Conservation (phyloP, 30 jellyfish, hydroid and myxozoan species). For the Hydractinia echinata region DNA sequence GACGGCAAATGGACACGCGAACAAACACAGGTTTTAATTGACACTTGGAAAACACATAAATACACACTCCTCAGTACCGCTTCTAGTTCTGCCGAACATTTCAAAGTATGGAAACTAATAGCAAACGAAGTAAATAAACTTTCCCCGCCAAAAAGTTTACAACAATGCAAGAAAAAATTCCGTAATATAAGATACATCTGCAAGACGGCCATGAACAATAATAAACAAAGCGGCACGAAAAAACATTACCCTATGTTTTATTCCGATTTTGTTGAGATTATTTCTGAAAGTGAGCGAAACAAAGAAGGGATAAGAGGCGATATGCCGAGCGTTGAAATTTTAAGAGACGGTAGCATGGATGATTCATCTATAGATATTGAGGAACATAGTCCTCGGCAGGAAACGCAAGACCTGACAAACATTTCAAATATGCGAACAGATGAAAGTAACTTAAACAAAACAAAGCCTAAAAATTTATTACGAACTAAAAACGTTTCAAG, state of each 20-base stretch:
- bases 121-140: slow-evolving; percentile 30
- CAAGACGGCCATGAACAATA: slow-evolving; percentile 37
- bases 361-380: slow-evolving; percentile 10
- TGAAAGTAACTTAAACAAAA: background rate
- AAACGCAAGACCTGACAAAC: background rate
- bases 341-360: slow-evolving; percentile 12
- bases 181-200: slow-evolving; percentile 41
- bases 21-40: slow-evolving; percentile 34
- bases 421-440: background rate
- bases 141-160: slow-evolving; percentile 35
- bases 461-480: slow-evolving; percentile 11
- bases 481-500: slow-evolving; percentile 7
- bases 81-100: slow-evolving; percentile 41
- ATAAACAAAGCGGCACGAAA: slow-evolving; percentile 21
- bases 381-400: slow-evolving; percentile 3
- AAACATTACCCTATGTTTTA: slow-evolving; percentile 40
- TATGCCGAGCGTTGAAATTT: slow-evolving; percentile 22
- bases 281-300: slow-evolving; percentile 30
- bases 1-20: slow-evolving; percentile 48
- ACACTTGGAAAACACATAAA: slow-evolving; percentile 36
- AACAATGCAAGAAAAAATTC: slow-evolving; percentile 39
- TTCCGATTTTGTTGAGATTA: slow-evolving; percentile 36
- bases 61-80: slow-evolving; percentile 18
- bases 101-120: slow-evolving; percentile 32
- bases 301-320: slow-evolving; percentile 7